A percentile compares a stretch with the other conserved stretches of the same genome.
These are phyloP conservation scores for Anhinga rufa DNA, from an alignment of 2,113 vertebrate species.

Conservation along the genomic window DNA sequence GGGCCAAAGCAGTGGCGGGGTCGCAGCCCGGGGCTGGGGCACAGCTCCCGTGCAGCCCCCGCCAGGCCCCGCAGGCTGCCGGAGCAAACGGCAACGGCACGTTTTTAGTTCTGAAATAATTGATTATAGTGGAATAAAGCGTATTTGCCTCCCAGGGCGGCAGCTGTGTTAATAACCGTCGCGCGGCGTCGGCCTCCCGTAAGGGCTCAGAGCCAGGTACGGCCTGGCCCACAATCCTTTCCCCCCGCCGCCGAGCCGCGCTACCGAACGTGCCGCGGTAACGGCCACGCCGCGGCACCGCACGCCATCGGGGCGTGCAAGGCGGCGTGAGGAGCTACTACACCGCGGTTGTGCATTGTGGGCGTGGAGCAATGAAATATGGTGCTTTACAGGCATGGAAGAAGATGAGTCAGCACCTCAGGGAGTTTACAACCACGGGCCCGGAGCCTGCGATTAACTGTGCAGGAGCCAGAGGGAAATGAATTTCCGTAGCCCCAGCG, in stretches of 20 bases:
- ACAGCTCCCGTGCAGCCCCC: not conserved
- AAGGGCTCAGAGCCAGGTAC: not conserved
- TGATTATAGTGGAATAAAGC: not conserved
- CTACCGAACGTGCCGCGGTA: not conserved
- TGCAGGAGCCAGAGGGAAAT: not conserved
- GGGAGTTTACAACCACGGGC: slow-evolving; percentile 17
- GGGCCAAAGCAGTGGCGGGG: not conserved
- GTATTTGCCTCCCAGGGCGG: not conserved
- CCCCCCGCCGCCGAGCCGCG: not conserved
- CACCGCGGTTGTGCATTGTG: not conserved
- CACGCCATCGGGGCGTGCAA: not conserved
- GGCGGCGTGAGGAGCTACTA: not conserved
- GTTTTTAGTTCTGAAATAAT: not conserved
- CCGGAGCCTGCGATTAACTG: slow-evolving; percentile 6
- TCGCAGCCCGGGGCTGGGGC: not conserved
- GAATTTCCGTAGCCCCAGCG: not conserved
- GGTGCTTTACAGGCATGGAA: slow-evolving; percentile 41
- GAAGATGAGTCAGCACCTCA: slow-evolving; percentile 55
- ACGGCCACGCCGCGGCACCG: not conserved
- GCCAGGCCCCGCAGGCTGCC: not conserved
- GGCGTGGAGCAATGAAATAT: slow-evolving; percentile 38
- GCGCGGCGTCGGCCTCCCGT: not conserved
- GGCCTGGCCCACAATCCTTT: not conserved
- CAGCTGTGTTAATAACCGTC: not conserved
- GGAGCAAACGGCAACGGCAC: not conserved